Evolutionary conservation across 2,888 invertebrate species (phyloP), one percentile per base, ranked within the genome.

Genomic region (Cataglyphis livida): DNA sequence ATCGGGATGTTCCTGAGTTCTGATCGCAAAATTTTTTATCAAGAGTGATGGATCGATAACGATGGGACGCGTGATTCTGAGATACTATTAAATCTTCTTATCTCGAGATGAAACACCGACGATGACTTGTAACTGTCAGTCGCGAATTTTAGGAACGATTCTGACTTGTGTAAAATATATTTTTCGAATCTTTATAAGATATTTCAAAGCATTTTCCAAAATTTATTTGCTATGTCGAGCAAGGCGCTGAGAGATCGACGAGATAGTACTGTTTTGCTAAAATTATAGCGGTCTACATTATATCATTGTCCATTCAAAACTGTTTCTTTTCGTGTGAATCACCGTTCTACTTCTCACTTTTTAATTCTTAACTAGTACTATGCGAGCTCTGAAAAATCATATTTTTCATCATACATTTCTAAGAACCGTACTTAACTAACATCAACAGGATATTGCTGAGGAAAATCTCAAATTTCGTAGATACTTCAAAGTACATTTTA

Each of bases 11-110:
- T 48, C 21, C 18, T 51, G 35, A 7, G 18, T 57, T 32, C 25
- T 44, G 32, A 76, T 68, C 25, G 35, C 7, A 41, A 41, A 68
- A 38, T 57, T 38, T 9, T 25, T 51, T 38, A 74, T 66, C 28
- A 28, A 15, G 5, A 66, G 38, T 38, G 35, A 7, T 10, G 15
- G 28, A 21, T 48, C 7, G 41, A 57, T 54, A 65, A 38, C 12
- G 35, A 2, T 35, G 28, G 18, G 3, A n/a, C 41, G 61, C 32
- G 28, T 15, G 12, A 65, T 21, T 3, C 7, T 15, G 5, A 44
- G 0, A 9, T 25, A 15, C 9, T 28, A 18, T 28, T 51, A 51
- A 64, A 51, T 7, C 18, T 51, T 51, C n/a, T 21, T 74, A 66
- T 28, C 38, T 57, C n/a, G 38, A 28, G 15, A 12, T 15, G 10